A percentile compares a stretch with the other conserved stretches of the same genome.
Conservation (phyloP, 2,797 vertebrate species). For the Liasis olivaceus region DNA sequence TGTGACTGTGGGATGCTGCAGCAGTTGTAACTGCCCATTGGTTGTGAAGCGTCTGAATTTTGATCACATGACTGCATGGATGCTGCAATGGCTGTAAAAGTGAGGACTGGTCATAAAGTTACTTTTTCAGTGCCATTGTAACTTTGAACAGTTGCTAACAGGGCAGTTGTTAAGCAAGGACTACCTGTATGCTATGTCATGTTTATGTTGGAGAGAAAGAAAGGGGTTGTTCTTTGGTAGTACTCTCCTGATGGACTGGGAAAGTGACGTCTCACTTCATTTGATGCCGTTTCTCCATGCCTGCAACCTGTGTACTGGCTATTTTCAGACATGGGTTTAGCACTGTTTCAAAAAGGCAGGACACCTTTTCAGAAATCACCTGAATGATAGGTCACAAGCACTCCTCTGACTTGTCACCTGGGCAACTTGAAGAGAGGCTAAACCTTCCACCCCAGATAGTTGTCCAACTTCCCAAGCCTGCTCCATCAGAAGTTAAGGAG, state of each 20-base stretch:
- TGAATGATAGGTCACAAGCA: neutral
- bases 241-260: neutral
- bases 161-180: neutral
- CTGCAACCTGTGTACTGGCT: neutral
- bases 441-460: neutral
- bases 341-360: neutral
- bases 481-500: neutral
- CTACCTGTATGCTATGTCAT: neutral
- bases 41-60: neutral
- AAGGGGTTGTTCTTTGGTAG: neutral
- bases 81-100: neutral
- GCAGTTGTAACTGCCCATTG: neutral
- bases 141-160: neutral
- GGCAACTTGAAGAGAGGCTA: neutral
- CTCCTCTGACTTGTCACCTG: neutral
- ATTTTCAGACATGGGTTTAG: neutral
- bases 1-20: no score
- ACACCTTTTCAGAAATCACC: neutral
- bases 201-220: neutral
- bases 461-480: neutral
- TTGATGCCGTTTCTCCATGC: neutral
- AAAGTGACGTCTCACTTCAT: neutral
- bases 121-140: neutral
- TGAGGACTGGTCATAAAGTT: neutral
- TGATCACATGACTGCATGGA: neutral